Conservation (phyloP, 2,113 vertebrate species). For the Hypomesus transpacificus region DNA sequence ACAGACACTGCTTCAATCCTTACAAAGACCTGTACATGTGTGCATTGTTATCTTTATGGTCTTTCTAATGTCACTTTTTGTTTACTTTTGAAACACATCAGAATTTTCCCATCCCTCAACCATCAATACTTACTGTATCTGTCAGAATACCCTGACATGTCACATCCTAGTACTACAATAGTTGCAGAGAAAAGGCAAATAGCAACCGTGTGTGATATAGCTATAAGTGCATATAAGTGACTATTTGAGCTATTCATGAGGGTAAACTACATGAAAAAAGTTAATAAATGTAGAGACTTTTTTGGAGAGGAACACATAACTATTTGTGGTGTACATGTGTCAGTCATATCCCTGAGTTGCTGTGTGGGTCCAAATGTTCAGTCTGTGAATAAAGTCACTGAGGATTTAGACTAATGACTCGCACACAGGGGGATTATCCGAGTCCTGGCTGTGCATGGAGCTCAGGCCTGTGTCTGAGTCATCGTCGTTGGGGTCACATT, state of each 20-base stretch:
- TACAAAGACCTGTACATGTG: background rate
- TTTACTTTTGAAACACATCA: background rate
- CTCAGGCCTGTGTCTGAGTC: constrained; percentile 96
- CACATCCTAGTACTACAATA: background rate
- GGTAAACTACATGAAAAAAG: background rate
- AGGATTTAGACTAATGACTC: constrained; percentile 83
- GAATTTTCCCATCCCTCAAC: background rate
- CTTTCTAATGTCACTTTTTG: background rate
- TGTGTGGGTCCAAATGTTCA: background rate
- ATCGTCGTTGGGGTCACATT: constrained; percentile 77
- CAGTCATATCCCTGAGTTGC: constrained; percentile 9
- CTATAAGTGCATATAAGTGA: constrained; percentile 3
- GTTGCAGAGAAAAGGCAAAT: background rate
- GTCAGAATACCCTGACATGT: background rate
- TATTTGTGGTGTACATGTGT: background rate
- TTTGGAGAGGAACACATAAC: background rate
- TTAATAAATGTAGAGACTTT: background rate
- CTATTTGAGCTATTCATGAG: background rate
- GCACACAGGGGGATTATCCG: constrained; percentile 80
- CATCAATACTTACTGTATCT: background rate
- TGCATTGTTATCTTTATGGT: background rate
- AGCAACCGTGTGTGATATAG: background rate
- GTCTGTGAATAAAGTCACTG: background rate
- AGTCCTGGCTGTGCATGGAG: constrained; percentile 96
- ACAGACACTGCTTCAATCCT: background rate